Base-by-base conservation (phyloP, 92 coral and sea anemone species). In the Siderastrea radians region DNA sequence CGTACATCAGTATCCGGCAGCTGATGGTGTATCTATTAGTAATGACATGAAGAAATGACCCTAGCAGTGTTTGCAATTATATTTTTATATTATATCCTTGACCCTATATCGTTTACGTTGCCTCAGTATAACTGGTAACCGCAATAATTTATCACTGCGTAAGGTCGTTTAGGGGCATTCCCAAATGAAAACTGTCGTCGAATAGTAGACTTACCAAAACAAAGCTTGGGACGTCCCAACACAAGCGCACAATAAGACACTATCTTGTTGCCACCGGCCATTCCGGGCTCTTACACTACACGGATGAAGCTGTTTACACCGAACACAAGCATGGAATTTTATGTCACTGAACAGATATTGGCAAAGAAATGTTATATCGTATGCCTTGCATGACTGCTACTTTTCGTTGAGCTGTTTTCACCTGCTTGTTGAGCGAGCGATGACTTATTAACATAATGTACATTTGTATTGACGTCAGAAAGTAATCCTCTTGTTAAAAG, bases 131-230 rank as follows among this genome's bases (percentile, higher is more conserved):
- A 61, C 14, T 61, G 66, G 2, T 61, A 26, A 58, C 13, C 13
- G 13, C 62, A 10, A n/a, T 16, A 65, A 65, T 38, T 17, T 17
- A 43, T 46, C 46, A 6, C 58, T n/a, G 77, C 50, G 2, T 72
- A 14, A 50, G 43, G 2, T 74, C 46, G 17, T 19, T 74, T 53
- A 3, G 2, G 77, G 12, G 43, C 52, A 19, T 72, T 66, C 47
- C 3, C 26, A 26, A 6, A 9, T 11, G 3, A 43, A 9, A 26
- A 67, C 46, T 1, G 14, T 67, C 2, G 43, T 3, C 1, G 43
- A 12, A 38, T 8, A 44, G 49, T 12, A 44, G 14, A 89, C 96
- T 86, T 78, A 95, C 98, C 96, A 54, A 95, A 95, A 76, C 85
- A 79, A 5, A 89, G 84, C 82, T 90, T 90, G 12, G 95, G 92